phyloP scores from a whole-genome alignment of 2,888 invertebrate genomes.

The Uropetala carovei region DNA sequence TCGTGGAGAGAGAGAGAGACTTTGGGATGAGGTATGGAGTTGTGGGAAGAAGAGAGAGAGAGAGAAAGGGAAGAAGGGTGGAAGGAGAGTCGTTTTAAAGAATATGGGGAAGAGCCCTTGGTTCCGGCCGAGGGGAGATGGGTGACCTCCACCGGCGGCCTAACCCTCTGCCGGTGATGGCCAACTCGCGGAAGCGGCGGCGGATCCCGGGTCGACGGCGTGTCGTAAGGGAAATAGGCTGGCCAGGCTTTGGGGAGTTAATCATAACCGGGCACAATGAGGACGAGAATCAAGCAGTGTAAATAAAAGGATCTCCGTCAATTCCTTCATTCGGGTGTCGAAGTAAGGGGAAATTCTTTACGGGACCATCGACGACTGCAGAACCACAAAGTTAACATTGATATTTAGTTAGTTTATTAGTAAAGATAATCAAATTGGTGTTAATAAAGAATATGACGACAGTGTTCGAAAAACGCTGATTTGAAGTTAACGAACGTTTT shows the following conservation, averaged over 20 bases:
- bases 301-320: not conserved
- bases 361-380: not conserved
- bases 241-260: not conserved
- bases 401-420: too few species aligned
- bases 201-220: not conserved
- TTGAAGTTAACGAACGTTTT: too few species aligned
- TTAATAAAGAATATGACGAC: too few species aligned
- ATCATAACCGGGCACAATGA: not conserved
- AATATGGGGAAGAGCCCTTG: not conserved
- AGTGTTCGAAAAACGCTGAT: too few species aligned
- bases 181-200: not conserved
- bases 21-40: not conserved
- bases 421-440: too few species aligned
- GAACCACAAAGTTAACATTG: not conserved
- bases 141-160: constrained; percentile 38
- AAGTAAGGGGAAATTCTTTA: not conserved
- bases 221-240: not conserved
- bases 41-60: not conserved
- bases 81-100: not conserved
- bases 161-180: not conserved
- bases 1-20: not conserved
- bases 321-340: not conserved
- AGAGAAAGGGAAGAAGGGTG: not conserved
- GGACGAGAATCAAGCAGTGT: not conserved
- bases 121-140: constrained; percentile 24